A percentile compares a stretch with the other conserved stretches of the same genome.
Conservation (phyloP, 2,888 invertebrate genomes). For the Clusia tigrina region DNA sequence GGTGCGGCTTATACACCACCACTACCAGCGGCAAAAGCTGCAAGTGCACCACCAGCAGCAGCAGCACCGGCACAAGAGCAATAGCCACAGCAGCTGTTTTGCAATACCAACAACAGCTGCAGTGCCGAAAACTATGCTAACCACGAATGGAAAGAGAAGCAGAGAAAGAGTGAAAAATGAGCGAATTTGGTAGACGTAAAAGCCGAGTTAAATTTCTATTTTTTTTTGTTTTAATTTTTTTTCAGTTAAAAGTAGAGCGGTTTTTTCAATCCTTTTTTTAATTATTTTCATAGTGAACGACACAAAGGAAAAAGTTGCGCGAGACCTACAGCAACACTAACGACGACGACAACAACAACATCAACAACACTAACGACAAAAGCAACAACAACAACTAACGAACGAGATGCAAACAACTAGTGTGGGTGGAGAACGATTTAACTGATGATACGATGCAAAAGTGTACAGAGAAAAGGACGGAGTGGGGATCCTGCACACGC, state of each 20-base stretch:
- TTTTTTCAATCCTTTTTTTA: too few relatives aligned
- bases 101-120: not conserved
- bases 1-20: conserved; percentile 46
- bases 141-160: too few relatives aligned
- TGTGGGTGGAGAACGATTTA: conserved; percentile 8
- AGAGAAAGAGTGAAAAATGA: too few relatives aligned
- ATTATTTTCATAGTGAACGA: too few relatives aligned
- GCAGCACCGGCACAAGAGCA: not conserved
- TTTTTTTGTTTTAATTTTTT: conserved; percentile 11
- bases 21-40: not conserved
- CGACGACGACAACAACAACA: too few relatives aligned
- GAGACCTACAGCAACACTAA: too few relatives aligned
- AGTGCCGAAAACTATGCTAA: conserved; percentile 44
- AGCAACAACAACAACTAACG: too few relatives aligned
- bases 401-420: not conserved
- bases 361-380: too few relatives aligned
- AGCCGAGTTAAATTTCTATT: conserved; percentile 11
- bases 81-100: conserved; percentile 31
- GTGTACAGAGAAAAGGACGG: conserved; percentile 9
- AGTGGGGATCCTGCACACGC: not conserved
- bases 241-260: conserved; percentile 27
- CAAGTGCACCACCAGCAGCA: not conserved
- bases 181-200: too few relatives aligned
- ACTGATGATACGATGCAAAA: conserved; percentile 29
- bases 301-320: too few relatives aligned